phyloP scores from a whole-genome alignment of 2,113 vertebrate species.

The Pimephales promelas region DNA sequence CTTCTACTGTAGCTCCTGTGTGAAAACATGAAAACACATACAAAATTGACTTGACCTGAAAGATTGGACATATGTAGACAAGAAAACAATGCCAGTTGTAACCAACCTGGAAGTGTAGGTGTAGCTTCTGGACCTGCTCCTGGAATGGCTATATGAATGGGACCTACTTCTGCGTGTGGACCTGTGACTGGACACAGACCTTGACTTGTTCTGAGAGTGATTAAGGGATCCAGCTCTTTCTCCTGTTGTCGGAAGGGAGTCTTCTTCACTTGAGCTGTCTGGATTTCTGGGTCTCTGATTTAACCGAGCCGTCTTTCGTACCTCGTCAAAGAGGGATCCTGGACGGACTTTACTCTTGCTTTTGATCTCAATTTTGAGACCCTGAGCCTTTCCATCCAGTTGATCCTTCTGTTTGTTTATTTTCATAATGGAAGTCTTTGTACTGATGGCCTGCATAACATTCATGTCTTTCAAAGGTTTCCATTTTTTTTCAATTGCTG shows the following conservation, averaged over 20 bases:
- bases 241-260: constrained; percentile 74
- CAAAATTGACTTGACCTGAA: background rate
- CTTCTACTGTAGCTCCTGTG: constrained; percentile 89
- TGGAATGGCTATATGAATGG: constrained; percentile 84
- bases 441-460: constrained; percentile 61
- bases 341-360: constrained; percentile 91
- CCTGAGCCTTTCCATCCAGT: constrained; percentile 74
- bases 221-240: constrained; percentile 76
- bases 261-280: constrained; percentile 93
- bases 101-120: constrained; percentile 87
- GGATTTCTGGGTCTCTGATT: constrained; percentile 92
- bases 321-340: constrained; percentile 95
- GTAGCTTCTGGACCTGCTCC: constrained; percentile 85
- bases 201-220: constrained; percentile 82
- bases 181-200: constrained; percentile 83
- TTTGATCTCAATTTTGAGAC: constrained; percentile 94
- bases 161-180: constrained; percentile 79
- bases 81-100: background rate
- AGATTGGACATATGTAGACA: constrained; percentile 30
- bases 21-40: constrained; percentile 18
- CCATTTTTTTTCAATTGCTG: constrained; percentile 84
- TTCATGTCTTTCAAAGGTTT: constrained; percentile 87
- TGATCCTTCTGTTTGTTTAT: constrained; percentile 57
- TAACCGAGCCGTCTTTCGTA: constrained; percentile 91
- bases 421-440: constrained; percentile 60